Conservation (phyloP, 2,797 vertebrate species). For the Furcifer pardalis region DNA sequence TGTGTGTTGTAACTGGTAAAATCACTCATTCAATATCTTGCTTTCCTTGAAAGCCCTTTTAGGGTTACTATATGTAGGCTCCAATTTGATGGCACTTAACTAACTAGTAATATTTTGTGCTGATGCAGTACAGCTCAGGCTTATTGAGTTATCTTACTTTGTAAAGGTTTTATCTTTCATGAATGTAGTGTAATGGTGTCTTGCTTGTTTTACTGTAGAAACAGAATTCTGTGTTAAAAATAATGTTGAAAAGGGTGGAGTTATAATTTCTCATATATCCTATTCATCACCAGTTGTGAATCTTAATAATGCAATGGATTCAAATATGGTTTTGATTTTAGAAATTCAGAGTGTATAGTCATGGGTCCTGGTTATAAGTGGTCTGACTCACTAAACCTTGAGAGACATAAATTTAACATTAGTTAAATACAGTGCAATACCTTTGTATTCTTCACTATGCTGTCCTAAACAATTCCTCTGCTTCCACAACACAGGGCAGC, state of each 20-base stretch:
- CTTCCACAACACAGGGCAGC: background rate
- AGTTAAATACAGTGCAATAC: background rate
- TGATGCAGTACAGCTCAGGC: background rate
- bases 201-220: background rate
- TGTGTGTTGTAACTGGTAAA: no score
- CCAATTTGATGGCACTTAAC: no score
- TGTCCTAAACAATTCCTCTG: background rate
- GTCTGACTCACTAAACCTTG: background rate
- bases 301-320: background rate
- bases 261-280: background rate
- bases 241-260: background rate
- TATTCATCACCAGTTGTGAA: background rate
- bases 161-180: constrained; percentile 14
- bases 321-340: background rate
- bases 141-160: constrained; percentile 14
- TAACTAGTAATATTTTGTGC: constrained; percentile 17
- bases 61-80: no score
- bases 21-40: no score
- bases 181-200: background rate
- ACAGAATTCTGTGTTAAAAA: background rate
- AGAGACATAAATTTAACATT: no score
- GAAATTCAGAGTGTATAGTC: background rate
- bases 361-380: background rate
- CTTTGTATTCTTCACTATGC: background rate
- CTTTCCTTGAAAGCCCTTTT: no score